Evolutionary conservation across 2,113 vertebrate genomes (phyloP), one percentile per base, ranked within the genome.

Genomic region (Xenopus borealis): DNA sequence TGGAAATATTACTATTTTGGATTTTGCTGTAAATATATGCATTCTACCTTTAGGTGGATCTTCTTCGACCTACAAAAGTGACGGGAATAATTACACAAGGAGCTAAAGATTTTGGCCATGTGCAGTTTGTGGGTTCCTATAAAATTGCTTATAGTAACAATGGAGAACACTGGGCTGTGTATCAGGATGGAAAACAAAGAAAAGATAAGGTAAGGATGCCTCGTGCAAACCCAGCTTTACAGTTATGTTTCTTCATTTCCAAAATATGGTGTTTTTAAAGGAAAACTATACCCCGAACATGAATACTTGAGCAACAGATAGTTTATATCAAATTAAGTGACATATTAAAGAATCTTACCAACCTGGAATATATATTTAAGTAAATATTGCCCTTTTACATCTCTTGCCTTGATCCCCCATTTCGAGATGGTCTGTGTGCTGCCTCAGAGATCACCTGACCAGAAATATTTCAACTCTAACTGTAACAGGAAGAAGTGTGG

Each of bases 91-190:
- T 99, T 83, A 99, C 97, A 79, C 97, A 99, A 85, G 96, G 97
- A 86, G 97, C 97, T 8, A 98, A 98, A 88, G 97, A 99, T 89
- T 98, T 99, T 80, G 97, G 97, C 62, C 97, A 98, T 0, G 93
- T 98, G 65, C 97, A 99, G 66, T 99, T 99, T 55, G 96, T 99
- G 12, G 96, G 97, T 12, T 98, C 97, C n/a, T 99, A 98, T 88
- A 98, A 98, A 86, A 80, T 99, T 61, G 97, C 97, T 1, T 98
- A 94, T 83, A 99, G 97, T 81, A 94, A 95, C 4, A 94, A 98
- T 7, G 96, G 97, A 16, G 91, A 94, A 55, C 90, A 91, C 80
- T 99, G 97, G 97, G 89, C 83, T 59, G 69, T 97, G 62, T 98
- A 99, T 85, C 96, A 98, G 81, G 97, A 99, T 79, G 92, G 94